Conservation (phyloP, 2,797 vertebrate species). For the Brotula barbata region DNA sequence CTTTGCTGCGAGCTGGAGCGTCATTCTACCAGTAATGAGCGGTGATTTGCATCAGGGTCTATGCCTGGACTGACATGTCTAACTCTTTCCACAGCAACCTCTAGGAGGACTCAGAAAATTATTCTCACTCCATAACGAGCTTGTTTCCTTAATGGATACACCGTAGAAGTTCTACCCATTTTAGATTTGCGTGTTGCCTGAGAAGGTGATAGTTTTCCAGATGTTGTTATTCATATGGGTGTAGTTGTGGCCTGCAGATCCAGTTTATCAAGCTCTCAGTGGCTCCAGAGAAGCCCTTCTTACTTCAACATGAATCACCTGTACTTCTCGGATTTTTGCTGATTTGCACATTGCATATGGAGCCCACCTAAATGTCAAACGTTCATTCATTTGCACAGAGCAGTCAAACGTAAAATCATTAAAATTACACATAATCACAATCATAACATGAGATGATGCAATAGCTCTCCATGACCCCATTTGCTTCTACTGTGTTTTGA, state of each 20-base stretch:
- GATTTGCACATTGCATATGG: no score
- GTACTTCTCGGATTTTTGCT: no score
- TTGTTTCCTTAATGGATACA: neutral
- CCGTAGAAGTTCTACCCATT: neutral
- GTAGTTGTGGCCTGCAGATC: constrained; percentile 46
- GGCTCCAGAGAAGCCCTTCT: neutral
- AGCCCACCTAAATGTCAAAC: no score
- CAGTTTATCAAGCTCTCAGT: constrained; percentile 45
- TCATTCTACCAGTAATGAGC: constrained; percentile 11
- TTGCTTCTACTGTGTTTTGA: no score
- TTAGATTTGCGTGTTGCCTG: neutral
- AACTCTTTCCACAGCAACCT: constrained; percentile 4
- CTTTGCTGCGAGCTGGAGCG: neutral
- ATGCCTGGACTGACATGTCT: constrained; percentile 19
- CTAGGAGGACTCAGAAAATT: neutral
- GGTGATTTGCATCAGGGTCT: constrained; percentile 62
- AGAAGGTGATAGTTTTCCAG: neutral
- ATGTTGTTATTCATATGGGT: constrained; percentile 14
- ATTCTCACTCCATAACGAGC: no score
- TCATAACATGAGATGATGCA: no score
- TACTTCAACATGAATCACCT: no score
- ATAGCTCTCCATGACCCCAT: no score
- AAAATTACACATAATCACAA: no score
- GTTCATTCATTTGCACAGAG: no score
- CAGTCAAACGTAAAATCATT: no score